Evolutionary conservation across 2,797 vertebrate genomes (phyloP).

Genomic region (Myripristis murdjan): DNA sequence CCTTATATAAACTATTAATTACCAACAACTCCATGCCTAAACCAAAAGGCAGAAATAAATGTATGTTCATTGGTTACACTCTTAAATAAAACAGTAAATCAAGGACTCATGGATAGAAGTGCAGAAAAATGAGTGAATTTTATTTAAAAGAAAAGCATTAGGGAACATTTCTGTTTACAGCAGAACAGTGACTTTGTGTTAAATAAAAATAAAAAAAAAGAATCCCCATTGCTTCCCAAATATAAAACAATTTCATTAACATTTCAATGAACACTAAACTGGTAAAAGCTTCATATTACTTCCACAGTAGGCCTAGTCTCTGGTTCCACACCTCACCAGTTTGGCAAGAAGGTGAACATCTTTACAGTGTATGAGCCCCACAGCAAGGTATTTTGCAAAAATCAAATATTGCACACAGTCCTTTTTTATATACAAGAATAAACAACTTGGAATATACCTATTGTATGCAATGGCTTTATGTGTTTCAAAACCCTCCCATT

Average conservation of each 20-base stretch:
- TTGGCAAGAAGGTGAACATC: conserved; percentile 93
- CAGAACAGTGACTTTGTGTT: conserved; percentile 92
- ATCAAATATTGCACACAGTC: conserved; percentile 93
- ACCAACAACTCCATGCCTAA: neutral
- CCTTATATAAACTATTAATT: conserved; percentile 43
- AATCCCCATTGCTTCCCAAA: conserved; percentile 88
- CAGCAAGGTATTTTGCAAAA: conserved; percentile 89
- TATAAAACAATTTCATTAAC: conserved; percentile 95
- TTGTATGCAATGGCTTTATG: conserved; percentile 79
- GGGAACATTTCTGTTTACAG: conserved; percentile 85
- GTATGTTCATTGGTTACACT: no score
- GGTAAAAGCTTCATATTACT: conserved; percentile 92
- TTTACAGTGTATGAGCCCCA: conserved; percentile 95
- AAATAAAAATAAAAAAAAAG: conserved; percentile 91
- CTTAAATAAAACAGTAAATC: conserved; percentile 8
- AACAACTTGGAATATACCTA: conserved; percentile 83
- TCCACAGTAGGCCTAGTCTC: conserved; percentile 85
- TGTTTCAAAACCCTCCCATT: conserved; percentile 65
- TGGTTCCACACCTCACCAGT: conserved; percentile 88
- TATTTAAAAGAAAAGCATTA: conserved; percentile 87
- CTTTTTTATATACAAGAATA: conserved; percentile 91
- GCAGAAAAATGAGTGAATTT: conserved; percentile 87
- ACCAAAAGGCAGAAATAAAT: neutral
- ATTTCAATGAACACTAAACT: conserved; percentile 92
- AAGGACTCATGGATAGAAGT: conserved; percentile 43